A percentile compares a stretch with the other conserved stretches of the same genome.
Conservation (phyloP, 2,888 invertebrate species). For the Trachelus stipa region DNA sequence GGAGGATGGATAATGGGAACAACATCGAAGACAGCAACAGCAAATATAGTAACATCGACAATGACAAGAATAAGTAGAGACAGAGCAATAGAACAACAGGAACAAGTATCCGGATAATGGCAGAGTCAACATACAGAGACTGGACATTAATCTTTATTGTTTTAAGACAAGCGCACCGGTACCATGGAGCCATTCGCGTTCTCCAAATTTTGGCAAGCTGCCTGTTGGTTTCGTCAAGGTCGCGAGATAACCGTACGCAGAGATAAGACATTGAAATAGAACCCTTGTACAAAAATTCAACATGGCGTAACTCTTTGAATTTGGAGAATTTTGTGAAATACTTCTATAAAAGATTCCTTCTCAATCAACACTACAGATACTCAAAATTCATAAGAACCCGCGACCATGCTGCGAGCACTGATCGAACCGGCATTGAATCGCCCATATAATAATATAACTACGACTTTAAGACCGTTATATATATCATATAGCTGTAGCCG, state of each 20-base stretch:
- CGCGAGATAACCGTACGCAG: background rate
- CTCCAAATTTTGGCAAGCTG: background rate
- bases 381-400: background rate
- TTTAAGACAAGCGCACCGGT: background rate
- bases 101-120: background rate
- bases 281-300: background rate
- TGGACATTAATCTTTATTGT: background rate
- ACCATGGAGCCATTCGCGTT: background rate
- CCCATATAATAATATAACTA: background rate
- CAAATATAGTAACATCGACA: background rate
- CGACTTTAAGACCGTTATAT: background rate
- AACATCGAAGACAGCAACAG: background rate
- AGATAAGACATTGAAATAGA: background rate
- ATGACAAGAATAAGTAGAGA: background rate
- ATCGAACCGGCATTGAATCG: background rate
- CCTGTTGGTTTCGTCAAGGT: background rate
- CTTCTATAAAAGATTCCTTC: background rate
- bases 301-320: background rate
- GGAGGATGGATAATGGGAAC: constrained; percentile 1
- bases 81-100: background rate
- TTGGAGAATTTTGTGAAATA: background rate
- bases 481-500: background rate
- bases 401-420: background rate
- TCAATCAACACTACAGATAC: background rate
- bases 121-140: background rate